phyloP scores from a whole-genome alignment of 1,140 invertebrate species.

The Steinernema feltiae region DNA sequence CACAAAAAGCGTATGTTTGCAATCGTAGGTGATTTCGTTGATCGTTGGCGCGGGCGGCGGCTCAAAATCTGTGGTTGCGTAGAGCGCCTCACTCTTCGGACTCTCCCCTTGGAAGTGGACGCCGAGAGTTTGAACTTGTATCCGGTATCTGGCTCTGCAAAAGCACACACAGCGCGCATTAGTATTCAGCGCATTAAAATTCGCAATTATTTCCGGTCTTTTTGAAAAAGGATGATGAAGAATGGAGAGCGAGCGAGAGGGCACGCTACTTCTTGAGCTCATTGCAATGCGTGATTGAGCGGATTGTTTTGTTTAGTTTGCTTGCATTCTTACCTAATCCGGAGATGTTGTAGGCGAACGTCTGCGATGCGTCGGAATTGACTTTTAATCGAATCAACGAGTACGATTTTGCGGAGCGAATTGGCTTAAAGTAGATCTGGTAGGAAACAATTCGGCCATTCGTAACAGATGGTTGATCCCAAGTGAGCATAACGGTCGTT shows the following conservation, averaged over 20 bases:
- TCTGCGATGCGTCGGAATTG: constrained; percentile 27
- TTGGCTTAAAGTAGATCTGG: constrained; percentile 41
- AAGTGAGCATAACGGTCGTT: constrained; percentile 23
- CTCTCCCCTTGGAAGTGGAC: constrained; percentile 51
- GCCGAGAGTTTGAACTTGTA: constrained; percentile 49
- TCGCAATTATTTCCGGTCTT: neutral
- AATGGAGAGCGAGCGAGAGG: too few species aligned
- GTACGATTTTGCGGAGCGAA: constrained; percentile 13
- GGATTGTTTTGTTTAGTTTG: neutral
- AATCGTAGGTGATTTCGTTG: constrained; percentile 37
- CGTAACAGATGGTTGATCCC: constrained; percentile 29
- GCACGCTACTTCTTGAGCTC: too few species aligned
- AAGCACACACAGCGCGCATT: neutral
- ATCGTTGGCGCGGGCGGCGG: constrained; percentile 32
- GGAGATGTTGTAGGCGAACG: constrained; percentile 47
- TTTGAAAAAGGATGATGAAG: constrained; percentile 4
- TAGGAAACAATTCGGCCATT: constrained; percentile 44
- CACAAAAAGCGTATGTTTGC: constrained; percentile 28
- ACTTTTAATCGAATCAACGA: constrained; percentile 37
- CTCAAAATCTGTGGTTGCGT: constrained; percentile 43
- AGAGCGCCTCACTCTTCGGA: constrained; percentile 40
- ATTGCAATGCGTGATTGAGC: too few species aligned
- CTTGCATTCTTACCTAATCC: constrained; percentile 26
- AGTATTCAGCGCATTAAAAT: constrained; percentile 9
- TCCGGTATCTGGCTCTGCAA: constrained; percentile 37